Evolutionary conservation across 2,888 invertebrate genomes (phyloP).

Genomic region (Apamea sordens): DNA sequence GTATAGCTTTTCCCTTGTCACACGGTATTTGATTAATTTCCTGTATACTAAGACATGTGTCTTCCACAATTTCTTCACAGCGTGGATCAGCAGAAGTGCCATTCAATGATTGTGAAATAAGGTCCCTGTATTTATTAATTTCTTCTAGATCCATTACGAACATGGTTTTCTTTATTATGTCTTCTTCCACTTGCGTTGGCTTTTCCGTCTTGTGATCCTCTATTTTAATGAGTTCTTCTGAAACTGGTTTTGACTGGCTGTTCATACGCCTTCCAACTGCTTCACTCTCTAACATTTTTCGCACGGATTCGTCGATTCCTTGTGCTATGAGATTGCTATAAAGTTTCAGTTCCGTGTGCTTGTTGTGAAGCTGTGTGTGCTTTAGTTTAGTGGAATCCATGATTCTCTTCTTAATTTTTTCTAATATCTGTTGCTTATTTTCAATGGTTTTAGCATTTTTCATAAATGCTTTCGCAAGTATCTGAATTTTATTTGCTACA

Average conservation of each 20-base stretch:
- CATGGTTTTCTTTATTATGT: constrained; percentile 7
- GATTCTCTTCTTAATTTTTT: constrained; percentile 67
- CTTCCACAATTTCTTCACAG: constrained; percentile 67
- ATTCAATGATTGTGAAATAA: constrained; percentile 51
- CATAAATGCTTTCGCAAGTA: constrained; percentile 66
- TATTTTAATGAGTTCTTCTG: neutral
- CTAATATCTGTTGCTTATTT: constrained; percentile 67
- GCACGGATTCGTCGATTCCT: constrained; percentile 65
- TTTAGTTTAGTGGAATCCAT: constrained; percentile 62
- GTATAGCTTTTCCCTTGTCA: constrained; percentile 68
- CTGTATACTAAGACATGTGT: constrained; percentile 74
- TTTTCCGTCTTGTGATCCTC: neutral
- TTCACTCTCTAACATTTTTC: constrained; percentile 44
- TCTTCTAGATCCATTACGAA: constrained; percentile 40
- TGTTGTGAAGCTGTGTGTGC: constrained; percentile 60
- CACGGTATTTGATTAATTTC: constrained; percentile 76
- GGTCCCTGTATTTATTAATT: constrained; percentile 46
- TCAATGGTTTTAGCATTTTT: constrained; percentile 63
- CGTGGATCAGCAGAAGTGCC: constrained; percentile 39
- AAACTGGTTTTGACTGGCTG: neutral
- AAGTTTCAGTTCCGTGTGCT: constrained; percentile 66
- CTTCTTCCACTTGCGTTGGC: neutral
- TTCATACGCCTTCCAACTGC: constrained; percentile 41
- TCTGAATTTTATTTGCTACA: constrained; percentile 72
- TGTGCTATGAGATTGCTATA: constrained; percentile 69